These are phyloP conservation scores for Montipora capricornis DNA, from an alignment of 64 coral and sea anemone genomes.

Conservation along the genomic window DNA sequence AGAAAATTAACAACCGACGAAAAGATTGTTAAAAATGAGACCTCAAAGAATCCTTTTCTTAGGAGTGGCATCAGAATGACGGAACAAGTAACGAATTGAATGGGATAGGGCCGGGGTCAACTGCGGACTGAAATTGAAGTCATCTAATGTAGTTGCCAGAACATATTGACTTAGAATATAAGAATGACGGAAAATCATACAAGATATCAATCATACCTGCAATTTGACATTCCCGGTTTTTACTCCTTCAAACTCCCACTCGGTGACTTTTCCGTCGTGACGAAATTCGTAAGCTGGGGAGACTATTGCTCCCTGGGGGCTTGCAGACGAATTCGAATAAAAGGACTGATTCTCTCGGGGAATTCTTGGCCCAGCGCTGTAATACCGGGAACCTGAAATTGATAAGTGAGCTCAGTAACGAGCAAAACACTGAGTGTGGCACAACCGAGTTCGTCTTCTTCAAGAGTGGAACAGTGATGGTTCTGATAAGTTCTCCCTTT, in stretches of 20 bases:
- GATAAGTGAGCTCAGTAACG: background rate
- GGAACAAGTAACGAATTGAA: too few species aligned
- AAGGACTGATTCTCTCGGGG: conserved; percentile 73
- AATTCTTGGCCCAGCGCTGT: conserved; percentile 61
- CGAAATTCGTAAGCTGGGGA: conserved; percentile 79
- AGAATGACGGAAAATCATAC: background rate
- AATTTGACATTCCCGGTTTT: conserved; percentile 68
- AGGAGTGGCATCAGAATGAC: too few species aligned
- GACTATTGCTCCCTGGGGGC: conserved; percentile 44
- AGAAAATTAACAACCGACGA: too few species aligned
- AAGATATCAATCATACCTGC: conserved; percentile 19
- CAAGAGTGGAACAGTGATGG: too few species aligned
- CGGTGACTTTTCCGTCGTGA: conserved; percentile 66
- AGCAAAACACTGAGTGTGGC: background rate
- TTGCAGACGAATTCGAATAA: background rate
- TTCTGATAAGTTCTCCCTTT: too few species aligned
- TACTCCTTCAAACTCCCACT: conserved; percentile 90
- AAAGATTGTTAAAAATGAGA: too few species aligned
- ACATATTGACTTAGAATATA: too few species aligned
- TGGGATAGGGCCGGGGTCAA: too few species aligned
- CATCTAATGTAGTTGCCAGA: too few species aligned
- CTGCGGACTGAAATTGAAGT: too few species aligned
- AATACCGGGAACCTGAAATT: conserved; percentile 70
- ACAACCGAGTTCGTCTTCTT: too few species aligned
- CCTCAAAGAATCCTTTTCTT: too few species aligned